These are phyloP conservation scores for Rattus rattus DNA, from an alignment of 2,113 vertebrate genomes.

Conservation along the genomic window DNA sequence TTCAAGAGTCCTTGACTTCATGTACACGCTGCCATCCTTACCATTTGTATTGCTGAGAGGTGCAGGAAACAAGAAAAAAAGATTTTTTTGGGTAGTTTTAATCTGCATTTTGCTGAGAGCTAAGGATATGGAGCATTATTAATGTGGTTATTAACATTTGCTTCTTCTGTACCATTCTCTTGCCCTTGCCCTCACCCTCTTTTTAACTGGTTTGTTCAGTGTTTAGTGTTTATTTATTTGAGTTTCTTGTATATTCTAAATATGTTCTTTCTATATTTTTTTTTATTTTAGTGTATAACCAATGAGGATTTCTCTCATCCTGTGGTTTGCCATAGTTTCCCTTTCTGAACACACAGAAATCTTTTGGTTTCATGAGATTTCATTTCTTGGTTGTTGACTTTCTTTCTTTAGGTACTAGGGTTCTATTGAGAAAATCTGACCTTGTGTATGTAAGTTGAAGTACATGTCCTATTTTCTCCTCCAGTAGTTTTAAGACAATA, in stretches of 20 bases:
- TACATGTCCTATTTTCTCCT: background rate
- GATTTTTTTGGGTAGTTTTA: background rate
- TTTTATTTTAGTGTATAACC: background rate
- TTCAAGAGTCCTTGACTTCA: background rate
- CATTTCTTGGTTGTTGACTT: background rate
- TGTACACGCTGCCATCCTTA: too few relatives aligned
- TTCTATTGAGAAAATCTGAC: background rate
- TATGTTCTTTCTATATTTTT: background rate
- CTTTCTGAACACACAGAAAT: background rate
- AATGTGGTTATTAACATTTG: background rate
- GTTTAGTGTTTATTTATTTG: background rate
- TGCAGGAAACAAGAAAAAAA: background rate
- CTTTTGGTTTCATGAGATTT: background rate
- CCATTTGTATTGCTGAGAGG: background rate
- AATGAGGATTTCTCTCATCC: background rate
- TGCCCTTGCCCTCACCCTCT: too few relatives aligned
- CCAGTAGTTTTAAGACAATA: too few relatives aligned
- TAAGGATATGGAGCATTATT: background rate
- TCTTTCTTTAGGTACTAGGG: background rate
- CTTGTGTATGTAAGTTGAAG: background rate
- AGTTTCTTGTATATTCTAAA: background rate
- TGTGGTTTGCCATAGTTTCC: background rate
- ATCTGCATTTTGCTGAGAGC: background rate
- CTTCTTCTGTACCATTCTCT: background rate
- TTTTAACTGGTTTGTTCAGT: background rate